Base-by-base conservation (phyloP, 1,140 invertebrate species). In the Nylanderia fulva region DNA sequence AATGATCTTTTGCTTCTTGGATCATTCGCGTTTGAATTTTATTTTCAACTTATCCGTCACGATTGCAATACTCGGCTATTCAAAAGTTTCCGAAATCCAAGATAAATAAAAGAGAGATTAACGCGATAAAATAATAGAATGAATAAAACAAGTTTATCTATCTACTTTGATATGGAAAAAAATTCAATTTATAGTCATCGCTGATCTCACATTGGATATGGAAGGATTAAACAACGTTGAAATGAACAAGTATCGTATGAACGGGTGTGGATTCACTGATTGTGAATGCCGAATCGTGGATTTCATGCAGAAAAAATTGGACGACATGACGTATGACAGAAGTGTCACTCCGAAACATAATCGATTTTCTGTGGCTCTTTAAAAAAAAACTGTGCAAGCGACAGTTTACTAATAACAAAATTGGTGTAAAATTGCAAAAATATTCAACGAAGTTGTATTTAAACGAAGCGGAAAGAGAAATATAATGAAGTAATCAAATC, bases 311-410 rank as follows among this genome's bases (percentile, higher is more conserved):
- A 80, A 82, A 82, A 82, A 58, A 82, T 82, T 66, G 77, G 29
- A 36, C 66, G 66, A 82, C 52, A 66, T 71, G 52, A 82, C 77
- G 77, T 82, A 71, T 82, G 77, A 82, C 77, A 82, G 27, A 29
- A 82, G 66, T 82, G 66, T 82, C 77, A 82, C 24, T 71, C 52
- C 27, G 39, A 82, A 82, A 58, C 77, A 82, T 82, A 71, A 82
- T 82, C 77, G 77, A 82, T 82, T 72, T 82, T 39, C 24, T 24
- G 48, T 15, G 36, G 36, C 24, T 33, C 77, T 82, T 21, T 42
- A 82, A 82, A 80, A 42, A n/a, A n/a, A 72, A 82, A 33, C 39
- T 56, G 66, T 80, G 66, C 48, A 15, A 29, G 52, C 52, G 66
- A 82, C 77, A 82, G 66, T 71, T 82, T 36, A 71, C 36, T 82